phyloP scores from a whole-genome alignment of 2,113 vertebrate genomes.

The Ictidomys tridecemlineatus region DNA sequence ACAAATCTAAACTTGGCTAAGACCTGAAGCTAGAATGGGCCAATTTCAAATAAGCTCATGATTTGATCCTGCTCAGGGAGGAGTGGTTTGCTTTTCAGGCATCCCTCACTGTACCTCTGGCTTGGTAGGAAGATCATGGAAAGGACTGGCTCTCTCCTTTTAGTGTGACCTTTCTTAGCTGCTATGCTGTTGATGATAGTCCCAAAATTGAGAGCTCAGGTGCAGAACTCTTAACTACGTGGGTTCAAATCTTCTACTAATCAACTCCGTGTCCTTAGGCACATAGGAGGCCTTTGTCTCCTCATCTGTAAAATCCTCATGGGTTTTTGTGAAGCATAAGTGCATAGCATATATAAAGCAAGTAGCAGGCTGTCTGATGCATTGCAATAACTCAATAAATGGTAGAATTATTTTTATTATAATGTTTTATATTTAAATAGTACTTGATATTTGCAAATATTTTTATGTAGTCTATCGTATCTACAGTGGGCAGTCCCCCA shows the following conservation, averaged over 20 bases:
- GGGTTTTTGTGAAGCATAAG: not conserved
- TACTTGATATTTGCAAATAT: not conserved
- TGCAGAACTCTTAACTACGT: not conserved
- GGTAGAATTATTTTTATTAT: not conserved
- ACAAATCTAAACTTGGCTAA: constrained; percentile 74
- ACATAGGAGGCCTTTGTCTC: not conserved
- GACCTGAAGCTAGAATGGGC: constrained; percentile 49
- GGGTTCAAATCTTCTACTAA: not conserved
- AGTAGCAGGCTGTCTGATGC: not conserved
- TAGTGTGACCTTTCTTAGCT: not conserved
- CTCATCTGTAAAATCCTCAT: not conserved
- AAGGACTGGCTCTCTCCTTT: not conserved
- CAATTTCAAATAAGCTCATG: constrained; percentile 44
- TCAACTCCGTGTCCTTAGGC: not conserved
- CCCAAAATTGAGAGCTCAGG: not conserved
- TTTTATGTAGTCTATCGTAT: not conserved
- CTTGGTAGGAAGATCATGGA: not conserved
- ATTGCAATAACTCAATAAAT: not conserved
- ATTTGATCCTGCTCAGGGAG: not conserved
- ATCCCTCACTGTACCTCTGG: not conserved
- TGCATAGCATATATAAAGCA: not conserved
- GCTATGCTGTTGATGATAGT: not conserved
- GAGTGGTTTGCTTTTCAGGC: not conserved
- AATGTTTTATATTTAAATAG: not conserved
- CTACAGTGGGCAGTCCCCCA: too few relatives aligned